Evolutionary conservation across 2,113 vertebrate species (phyloP), one percentile per base, ranked within the genome.

Genomic region (Callipepla californica): DNA sequence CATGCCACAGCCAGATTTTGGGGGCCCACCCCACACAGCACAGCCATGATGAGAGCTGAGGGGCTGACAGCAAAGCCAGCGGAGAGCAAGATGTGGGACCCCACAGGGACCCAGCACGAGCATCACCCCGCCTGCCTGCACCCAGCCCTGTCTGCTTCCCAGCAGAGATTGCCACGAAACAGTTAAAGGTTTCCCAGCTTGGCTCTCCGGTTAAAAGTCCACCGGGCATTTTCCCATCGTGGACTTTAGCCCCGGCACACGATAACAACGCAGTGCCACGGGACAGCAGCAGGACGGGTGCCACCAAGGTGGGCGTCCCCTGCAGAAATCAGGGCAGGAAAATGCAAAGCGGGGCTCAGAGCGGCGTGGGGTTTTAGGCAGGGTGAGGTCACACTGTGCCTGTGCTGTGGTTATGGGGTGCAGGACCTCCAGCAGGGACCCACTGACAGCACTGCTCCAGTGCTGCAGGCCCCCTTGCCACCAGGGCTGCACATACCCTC

Each of bases 121-220:
- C 36, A 6, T 40, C 32, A 69, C 78, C 34, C 3, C 3, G 0
- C 22, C 53, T 7, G 23, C 6, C 7, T 10, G 17, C 55, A 32
- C 55, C 55, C 51, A 28, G 51, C 55, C 55, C 21, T 12, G 26
- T 50, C 9, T 1, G 3, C 12, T 61, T 81, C 11, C 62, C 74
- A 67, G 73, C 16, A 13, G 32, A 30, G 38, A 73, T 2, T 2
- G 8, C 34, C 84, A 94, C 0, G 67, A 93, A 96, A 79, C 44
- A 79, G 95, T 94, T 96, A 94, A 95, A 96, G 22, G 62, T 65
- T 73, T 50, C 74, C 6, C 9, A 88, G 93, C 80, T 32, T 53
- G 63, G 80, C 85, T 86, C 83, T 74, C 16, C 15, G 80, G 68
- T 91, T 90, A 86, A 96, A 95, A 96, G 95, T 96, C 95, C 96